Conservation (phyloP, 2,113 vertebrate genomes). For the Megaleporinus macrocephalus region DNA sequence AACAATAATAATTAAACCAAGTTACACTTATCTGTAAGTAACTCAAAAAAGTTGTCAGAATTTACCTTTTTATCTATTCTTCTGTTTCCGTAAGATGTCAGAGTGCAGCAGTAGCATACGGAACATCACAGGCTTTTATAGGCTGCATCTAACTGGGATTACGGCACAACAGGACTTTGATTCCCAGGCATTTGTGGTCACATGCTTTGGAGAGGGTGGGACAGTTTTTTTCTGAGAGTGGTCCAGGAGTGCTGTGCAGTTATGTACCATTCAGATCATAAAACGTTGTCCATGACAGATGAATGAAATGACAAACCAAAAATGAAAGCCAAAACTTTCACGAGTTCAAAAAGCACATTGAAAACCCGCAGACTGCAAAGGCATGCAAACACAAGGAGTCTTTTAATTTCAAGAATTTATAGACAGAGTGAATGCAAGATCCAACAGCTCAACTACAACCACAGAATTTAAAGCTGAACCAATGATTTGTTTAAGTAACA, state of each 20-base stretch:
- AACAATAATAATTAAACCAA: not conserved
- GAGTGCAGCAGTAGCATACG: not conserved
- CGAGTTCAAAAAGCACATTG: not conserved
- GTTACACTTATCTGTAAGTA: not conserved
- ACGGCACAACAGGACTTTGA: not conserved
- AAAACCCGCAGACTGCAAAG: not conserved
- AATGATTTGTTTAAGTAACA: too few relatives aligned
- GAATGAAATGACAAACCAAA: not conserved
- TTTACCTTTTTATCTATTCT: not conserved
- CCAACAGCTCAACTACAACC: too few relatives aligned
- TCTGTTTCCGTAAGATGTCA: not conserved
- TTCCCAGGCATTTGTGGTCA: not conserved
- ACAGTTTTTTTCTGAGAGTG: not conserved
- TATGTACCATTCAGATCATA: not conserved
- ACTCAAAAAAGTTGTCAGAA: not conserved
- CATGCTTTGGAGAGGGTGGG: not conserved
- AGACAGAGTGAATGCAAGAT: not conserved
- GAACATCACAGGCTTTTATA: constrained; percentile 15
- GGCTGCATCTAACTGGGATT: constrained; percentile 6
- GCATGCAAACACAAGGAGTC: not conserved
- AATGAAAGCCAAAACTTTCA: not conserved
- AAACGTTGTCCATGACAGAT: too few relatives aligned
- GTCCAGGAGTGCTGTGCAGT: not conserved
- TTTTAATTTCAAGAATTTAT: not conserved
- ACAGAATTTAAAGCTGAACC: too few relatives aligned